Evolutionary conservation across 2,797 vertebrate genomes (phyloP), one percentile per base, ranked within the genome.

Genomic region (Hozukius guyotensis): DNA sequence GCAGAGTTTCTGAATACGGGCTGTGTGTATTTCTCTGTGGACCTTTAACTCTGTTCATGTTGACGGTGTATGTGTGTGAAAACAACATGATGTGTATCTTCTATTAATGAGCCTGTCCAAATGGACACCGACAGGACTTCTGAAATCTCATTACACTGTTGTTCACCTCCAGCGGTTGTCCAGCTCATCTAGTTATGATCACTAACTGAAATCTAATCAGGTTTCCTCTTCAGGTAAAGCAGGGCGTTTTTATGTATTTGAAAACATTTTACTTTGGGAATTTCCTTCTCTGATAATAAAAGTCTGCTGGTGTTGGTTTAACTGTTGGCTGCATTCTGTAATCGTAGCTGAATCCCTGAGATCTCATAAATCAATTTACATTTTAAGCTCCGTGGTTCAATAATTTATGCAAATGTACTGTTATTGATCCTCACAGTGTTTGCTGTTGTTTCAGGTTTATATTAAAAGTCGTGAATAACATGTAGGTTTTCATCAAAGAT

Each of bases 71-170:
- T 62, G 31, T 65, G 60, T 62, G 29, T 20, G 18, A 18, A 70
- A 13, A 9, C 13, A 38, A 22, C 6, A 1, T 5, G 5, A 8
- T 20, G 8, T 7, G 6, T 70, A 10, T 46, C 59, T 42, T 31
- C 12, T 14, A 4, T 70, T 36, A 56, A 3, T 42, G 5, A 53
- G 6, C 5, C 18, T 10, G 12, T 56, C n/a, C 56, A 62, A 24
- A 24, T 4, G 16, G 53, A 66, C 46, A n/a, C 11, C 8, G 46
- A 53, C 36, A 13, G 13, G 22, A 25, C 34, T 65, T 31, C 2
- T 53, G 24, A 73, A 75, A 77, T 75, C 80, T 56, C 36, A 62
- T 82, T 20, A 69, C 24, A 3, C 24, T 27, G 46, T 56, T 38
- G 62, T 82, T 62, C 61, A 32, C 78, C 73, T 69, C 36, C 66